phyloP scores from a whole-genome alignment of 2,888 invertebrate genomes.

The Sphecodes monilicornis region DNA sequence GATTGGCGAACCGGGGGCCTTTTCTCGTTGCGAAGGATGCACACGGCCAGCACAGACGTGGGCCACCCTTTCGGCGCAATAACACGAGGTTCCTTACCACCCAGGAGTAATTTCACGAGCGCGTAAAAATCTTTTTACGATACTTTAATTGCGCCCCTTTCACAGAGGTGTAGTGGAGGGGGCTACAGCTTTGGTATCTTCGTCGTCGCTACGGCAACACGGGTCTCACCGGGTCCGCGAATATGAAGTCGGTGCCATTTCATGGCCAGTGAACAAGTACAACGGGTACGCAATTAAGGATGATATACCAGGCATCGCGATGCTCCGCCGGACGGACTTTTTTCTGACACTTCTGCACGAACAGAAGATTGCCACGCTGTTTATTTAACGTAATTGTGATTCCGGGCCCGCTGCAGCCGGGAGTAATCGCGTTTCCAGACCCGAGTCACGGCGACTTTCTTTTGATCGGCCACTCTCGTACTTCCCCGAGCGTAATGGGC shows the following conservation, averaged over 20 bases:
- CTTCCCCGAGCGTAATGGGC: conserved; percentile 29
- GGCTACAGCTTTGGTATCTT: background rate
- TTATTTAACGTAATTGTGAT: conserved; percentile 53
- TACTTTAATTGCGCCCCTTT: conserved; percentile 71
- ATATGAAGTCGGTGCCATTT: conserved; percentile 11
- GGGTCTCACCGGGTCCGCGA: conserved; percentile 8
- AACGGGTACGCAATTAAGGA: conserved; percentile 69
- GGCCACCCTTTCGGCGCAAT: conserved; percentile 20
- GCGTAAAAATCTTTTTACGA: conserved; percentile 73
- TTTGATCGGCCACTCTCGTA: background rate
- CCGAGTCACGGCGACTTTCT: conserved; percentile 14
- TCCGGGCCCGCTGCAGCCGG: conserved; percentile 31
- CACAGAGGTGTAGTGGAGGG: background rate
- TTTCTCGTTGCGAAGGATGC: background rate
- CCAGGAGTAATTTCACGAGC: conserved; percentile 66
- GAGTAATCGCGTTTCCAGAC: conserved; percentile 47
- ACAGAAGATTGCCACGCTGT: conserved; percentile 27
- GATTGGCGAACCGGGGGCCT: background rate
- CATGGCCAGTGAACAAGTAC: conserved; percentile 40
- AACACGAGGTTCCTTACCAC: conserved; percentile 51
- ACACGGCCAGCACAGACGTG: background rate
- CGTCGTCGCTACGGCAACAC: conserved; percentile 4
- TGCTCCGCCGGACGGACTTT: conserved; percentile 46
- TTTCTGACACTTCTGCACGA: conserved; percentile 14
- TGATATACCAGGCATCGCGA: conserved; percentile 72